These are phyloP conservation scores for Leptogaster cylindrica DNA, from an alignment of 2,888 invertebrate species.

Conservation along the genomic window DNA sequence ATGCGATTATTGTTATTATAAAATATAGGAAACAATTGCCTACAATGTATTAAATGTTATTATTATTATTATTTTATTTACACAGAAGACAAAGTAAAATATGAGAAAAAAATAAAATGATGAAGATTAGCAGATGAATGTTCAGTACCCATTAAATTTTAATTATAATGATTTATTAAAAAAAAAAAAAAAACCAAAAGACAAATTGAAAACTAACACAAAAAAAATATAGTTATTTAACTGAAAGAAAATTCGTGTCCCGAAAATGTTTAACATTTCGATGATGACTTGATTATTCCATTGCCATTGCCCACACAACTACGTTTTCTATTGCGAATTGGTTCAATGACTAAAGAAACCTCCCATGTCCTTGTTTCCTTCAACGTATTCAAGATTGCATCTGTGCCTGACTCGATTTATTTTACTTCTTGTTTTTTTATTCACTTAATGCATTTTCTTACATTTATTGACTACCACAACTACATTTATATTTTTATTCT, in stretches of 20 bases:
- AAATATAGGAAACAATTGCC: conserved; percentile 26
- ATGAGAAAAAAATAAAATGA: conserved; percentile 1
- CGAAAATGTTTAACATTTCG: conserved; percentile 34
- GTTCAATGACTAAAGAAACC: conserved; percentile 27
- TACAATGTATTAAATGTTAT: background rate
- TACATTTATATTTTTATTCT: no score
- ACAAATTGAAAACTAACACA: no score
- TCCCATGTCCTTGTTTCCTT: conserved; percentile 7
- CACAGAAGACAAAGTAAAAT: conserved; percentile 13
- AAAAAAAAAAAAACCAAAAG: conserved; percentile 18
- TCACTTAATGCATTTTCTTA: conserved; percentile 31
- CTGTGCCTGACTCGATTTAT: conserved; percentile 45
- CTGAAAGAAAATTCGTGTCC: no score
- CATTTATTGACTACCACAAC: conserved; percentile 25
- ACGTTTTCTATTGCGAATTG: conserved; percentile 13
- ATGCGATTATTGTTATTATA: conserved; percentile 13
- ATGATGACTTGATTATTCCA: conserved; percentile 20
- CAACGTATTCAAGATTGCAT: conserved; percentile 41
- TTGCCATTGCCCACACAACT: conserved; percentile 36
- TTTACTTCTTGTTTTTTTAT: conserved; percentile 31
- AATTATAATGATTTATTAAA: conserved; percentile 7
- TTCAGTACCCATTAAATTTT: conserved; percentile 24
- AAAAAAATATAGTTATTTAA: no score
- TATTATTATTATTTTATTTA: conserved; percentile 14
- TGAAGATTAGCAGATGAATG: conserved; percentile 19